A percentile compares a stretch with the other conserved stretches of the same genome.
These are phyloP conservation scores for Crocuta crocuta DNA, from an alignment of 2,113 vertebrate genomes.

Conservation along the genomic window DNA sequence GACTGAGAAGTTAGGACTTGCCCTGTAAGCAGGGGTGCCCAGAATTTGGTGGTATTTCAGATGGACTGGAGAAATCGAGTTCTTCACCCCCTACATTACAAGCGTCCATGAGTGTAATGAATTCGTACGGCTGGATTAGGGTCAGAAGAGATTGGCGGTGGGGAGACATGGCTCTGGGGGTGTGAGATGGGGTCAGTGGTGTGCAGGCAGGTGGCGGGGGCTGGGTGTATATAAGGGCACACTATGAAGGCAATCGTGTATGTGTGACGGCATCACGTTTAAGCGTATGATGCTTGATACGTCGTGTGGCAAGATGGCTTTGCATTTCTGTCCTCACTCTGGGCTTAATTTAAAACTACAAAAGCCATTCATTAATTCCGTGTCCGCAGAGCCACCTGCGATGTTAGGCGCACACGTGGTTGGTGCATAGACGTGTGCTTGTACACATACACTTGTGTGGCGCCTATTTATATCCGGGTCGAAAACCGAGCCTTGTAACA, in stretches of 20 bases:
- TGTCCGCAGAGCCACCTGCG: fast-evolving
- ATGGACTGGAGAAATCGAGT: not conserved
- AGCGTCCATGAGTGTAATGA: not conserved
- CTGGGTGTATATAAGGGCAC: too few species aligned
- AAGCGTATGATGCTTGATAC: not conserved
- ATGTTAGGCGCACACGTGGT: not conserved
- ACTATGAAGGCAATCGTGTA: fast-evolving
- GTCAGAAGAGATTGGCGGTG: not conserved
- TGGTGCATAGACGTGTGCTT: not conserved
- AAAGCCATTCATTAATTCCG: fast-evolving
- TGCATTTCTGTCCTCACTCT: not conserved
- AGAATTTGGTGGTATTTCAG: not conserved
- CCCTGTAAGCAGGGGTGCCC: not conserved
- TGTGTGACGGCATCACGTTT: not conserved
- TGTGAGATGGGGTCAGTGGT: not conserved
- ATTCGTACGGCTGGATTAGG: not conserved
- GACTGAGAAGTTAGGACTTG: not conserved
- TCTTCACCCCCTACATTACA: fast-evolving
- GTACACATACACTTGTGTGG: fast-evolving
- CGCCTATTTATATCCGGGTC: not conserved
- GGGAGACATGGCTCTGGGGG: not conserved
- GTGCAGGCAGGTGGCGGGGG: not conserved
- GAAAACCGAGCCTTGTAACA: not conserved
- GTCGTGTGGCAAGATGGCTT: not conserved
- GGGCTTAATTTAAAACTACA: not conserved